Base-by-base conservation (phyloP, 2,888 invertebrate genomes). In the Standfussiana lucernea region DNA sequence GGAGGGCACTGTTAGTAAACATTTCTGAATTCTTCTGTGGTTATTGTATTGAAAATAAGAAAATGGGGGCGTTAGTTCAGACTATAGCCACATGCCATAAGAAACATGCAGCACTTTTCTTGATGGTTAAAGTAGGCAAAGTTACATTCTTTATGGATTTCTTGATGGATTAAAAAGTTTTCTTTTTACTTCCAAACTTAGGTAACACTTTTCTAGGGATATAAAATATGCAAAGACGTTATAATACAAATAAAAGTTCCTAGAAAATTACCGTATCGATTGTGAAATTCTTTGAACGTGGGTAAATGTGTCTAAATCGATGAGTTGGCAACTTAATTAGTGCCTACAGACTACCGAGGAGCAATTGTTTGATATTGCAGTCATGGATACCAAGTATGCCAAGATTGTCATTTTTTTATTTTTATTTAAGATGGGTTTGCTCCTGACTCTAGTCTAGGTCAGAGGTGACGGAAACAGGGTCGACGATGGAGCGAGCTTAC, bases 221-320 rank as follows among this genome's bases (percentile, higher is more conserved):
- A 37, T 82, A 40, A 32, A 67, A 62, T 32, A 79, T 76, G 53
- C 66, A 50, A 37, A 61, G n/a, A 24, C 37, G 24, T 59, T 28
- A n/a, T 21, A 15, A 32, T 32, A 70, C 11, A 67, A 37, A 53
- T 28, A 42, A 40, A 45, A 37, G 18, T 80, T 83, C 59, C 15
- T 35, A 28, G 70, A 70, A 80, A 47, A 28, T 56, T 15, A 40
- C 3, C 40, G 10, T 75, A 83, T 76, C 37, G 86, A 85, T 85
- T 65, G 61, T 7, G 24, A 65, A 69, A 62, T 83, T 83, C 85
- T 69, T 70, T 37, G 82, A 85, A 85, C 64, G 18, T 64, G 8
- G 64, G 40, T 68, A n/a, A 72, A 80, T 45, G 75, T 53, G 65
- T 59, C 45, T 50, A 56, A 66, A 81, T 66, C 68, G 71, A 53